Conservation (phyloP, 1,140 invertebrate genomes). For the Helicoverpa zea region DNA sequence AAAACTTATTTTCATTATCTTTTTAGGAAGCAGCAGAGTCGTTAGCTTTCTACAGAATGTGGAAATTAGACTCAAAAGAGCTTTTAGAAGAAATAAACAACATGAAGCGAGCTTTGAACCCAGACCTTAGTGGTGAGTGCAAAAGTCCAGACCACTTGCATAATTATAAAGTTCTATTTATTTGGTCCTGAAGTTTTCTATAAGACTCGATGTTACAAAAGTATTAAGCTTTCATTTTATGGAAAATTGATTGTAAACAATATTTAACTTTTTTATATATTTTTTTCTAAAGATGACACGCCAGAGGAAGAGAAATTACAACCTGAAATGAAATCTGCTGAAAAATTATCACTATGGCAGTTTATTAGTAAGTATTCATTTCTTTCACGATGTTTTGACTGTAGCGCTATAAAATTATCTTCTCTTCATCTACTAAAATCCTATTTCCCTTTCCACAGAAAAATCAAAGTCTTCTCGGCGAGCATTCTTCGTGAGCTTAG, state of each 20-base stretch:
- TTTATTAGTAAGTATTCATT: constrained; percentile 62
- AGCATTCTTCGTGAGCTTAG: constrained; percentile 54
- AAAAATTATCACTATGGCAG: constrained; percentile 59
- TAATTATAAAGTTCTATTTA: too few species aligned
- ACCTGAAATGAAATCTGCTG: constrained; percentile 37
- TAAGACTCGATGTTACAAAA: neutral
- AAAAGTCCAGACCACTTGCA: neutral
- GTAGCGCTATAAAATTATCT: too few species aligned
- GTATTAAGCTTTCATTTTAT: neutral
- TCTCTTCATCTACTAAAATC: neutral
- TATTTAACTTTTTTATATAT: constrained; percentile 2
- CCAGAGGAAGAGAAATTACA: constrained; percentile 59
- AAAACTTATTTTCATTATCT: constrained; percentile 39
- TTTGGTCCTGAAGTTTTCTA: neutral
- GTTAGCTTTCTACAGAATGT: constrained; percentile 68
- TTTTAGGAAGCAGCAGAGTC: constrained; percentile 70
- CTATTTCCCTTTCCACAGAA: constrained; percentile 56
- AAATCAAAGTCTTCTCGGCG: constrained; percentile 63
- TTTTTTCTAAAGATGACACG: constrained; percentile 50
- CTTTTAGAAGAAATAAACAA: constrained; percentile 66
- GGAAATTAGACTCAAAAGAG: constrained; percentile 64
- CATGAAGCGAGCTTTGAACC: constrained; percentile 63
- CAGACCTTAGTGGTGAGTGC: constrained; percentile 62
- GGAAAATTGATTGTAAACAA: too few species aligned
- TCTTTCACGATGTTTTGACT: neutral